Evolutionary conservation across 2,113 vertebrate species (phyloP), one percentile per base, ranked within the genome.

Genomic region (Uria lomvia): DNA sequence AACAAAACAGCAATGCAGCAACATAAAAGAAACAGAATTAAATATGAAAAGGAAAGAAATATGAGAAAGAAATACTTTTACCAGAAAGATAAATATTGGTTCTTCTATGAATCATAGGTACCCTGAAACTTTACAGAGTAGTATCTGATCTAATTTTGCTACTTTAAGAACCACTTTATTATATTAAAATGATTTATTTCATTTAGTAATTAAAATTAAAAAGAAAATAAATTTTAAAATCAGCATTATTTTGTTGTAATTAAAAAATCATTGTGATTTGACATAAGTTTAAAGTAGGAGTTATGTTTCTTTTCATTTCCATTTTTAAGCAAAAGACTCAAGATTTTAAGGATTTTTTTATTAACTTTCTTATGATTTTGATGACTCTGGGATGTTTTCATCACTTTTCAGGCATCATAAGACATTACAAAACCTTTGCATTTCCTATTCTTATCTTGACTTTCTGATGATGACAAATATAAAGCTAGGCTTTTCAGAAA

Each of bases 1-100:
- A 40, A 40, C 50, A 65, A 8, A 3, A 3, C 11, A 4, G 0
- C 50, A 66, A 11, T 5, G 2, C 10, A 4, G 0, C 13, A 34
- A 55, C 26, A 50, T 36, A 79, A 56, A 77, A 43, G 11, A 65
- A 63, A 4, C 3, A 68, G 10, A 87, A 80, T 59, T 38, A 50
- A 68, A 70, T 43, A n/a, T 23, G 11, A 67, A 91, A 34, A 9
- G 15, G 5, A 42, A 87, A 79, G 1, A 45, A 65, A 66, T 52
- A n/a, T 18, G 7, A 63, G 89, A 55, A 87, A 78, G 1, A 40
- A 86, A 56, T 67, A 15, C 4, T 76, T 68, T 56, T 47, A 13
- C 3, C 15, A 26, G 27, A 72, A 73, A 72, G 9, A 36, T 20
- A 89, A 76, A 67, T 53, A n/a, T 30, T 2, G 27, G 10, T 36